phyloP scores from a whole-genome alignment of 1,140 invertebrate species.

The Cotesia vestalis region DNA sequence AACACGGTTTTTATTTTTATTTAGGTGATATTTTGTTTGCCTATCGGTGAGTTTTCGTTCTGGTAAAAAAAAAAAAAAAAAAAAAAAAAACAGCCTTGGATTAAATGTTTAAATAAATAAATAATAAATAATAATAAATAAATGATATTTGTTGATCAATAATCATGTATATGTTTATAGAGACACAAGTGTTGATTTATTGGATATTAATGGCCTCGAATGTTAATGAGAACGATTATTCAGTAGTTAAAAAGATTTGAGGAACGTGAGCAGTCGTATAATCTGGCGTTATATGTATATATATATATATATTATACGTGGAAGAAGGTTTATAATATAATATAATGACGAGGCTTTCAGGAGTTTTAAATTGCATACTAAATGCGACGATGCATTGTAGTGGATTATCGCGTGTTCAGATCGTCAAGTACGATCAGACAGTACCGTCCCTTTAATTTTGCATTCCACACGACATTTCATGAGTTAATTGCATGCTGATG shows the following conservation, averaged over 20 bases:
- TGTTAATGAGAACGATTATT: conserved; percentile 9
- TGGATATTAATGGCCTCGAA: conserved; percentile 22
- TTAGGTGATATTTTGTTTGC: too few species aligned
- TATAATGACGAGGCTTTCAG: conserved; percentile 9
- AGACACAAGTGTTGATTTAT: conserved; percentile 5
- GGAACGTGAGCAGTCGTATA: conserved; percentile 6
- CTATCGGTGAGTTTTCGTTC: too few species aligned
- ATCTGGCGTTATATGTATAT: too few species aligned
- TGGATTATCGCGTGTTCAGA: conserved; percentile 34
- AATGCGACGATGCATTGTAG: conserved; percentile 32
- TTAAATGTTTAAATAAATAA: too few species aligned
- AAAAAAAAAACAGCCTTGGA: too few species aligned
- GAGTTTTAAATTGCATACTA: conserved; percentile 32
- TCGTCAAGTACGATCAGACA: conserved; percentile 36
- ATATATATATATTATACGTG: too few species aligned
- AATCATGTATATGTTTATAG: not conserved
- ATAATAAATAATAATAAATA: too few species aligned
- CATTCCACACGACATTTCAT: conserved; percentile 22
- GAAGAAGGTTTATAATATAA: not conserved
- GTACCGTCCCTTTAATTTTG: conserved; percentile 24
- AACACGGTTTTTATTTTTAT: too few species aligned
- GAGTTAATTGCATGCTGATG: conserved; percentile 28
- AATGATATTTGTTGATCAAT: too few species aligned
- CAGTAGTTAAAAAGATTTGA: not conserved
- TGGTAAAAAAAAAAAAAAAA: too few species aligned